Evolutionary conservation across 1,140 invertebrate species (phyloP), one percentile per base, ranked within the genome.

Genomic region (Euborellia annulipes): DNA sequence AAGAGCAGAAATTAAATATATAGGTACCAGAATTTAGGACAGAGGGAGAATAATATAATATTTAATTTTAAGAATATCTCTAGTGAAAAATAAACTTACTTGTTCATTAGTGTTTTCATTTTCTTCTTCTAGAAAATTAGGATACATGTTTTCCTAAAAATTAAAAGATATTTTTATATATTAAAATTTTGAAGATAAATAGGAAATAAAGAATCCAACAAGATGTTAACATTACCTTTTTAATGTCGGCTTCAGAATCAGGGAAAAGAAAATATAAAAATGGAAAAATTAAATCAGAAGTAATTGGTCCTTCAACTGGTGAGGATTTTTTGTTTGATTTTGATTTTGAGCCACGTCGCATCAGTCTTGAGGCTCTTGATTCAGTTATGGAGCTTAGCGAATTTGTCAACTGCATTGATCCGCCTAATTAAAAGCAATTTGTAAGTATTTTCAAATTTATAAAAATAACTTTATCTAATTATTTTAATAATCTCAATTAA

Each of bases 221-320:
- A n/a, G n/a, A n/a, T n/a, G n/a, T n/a, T n/a, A n/a, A n/a, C 11
- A 27, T 27, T 27, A 27, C 23, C 23, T 27, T 27, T 27, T 11
- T 27, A 27, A 69, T 60, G 42, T 71, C 67, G 41, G 79, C 72
- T 55, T 83, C 76, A 50, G 85, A 83, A 74, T 94, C 88, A 41
- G 89, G 87, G 61, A 94, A 94, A 14, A 95, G 61, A 63, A 80
- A 92, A 58, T 84, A 79, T 17, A 95, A 58, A 45, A 94, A 76
- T 22, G 78, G 70, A 53, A 79, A 75, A 2, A 94, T 60, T 45
- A 83, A 66, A 14, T 82, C 78, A 52, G 81, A 76, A 13, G 76
- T 64, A 55, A 94, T 78, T 7, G 85, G 81, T 1, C 83, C 79
- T 46, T 78, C 72, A 27, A 27, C 11, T 27, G 23, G 11, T 6